Conservation (phyloP, 1,140 invertebrate genomes). For the Archivesica marissinica region DNA sequence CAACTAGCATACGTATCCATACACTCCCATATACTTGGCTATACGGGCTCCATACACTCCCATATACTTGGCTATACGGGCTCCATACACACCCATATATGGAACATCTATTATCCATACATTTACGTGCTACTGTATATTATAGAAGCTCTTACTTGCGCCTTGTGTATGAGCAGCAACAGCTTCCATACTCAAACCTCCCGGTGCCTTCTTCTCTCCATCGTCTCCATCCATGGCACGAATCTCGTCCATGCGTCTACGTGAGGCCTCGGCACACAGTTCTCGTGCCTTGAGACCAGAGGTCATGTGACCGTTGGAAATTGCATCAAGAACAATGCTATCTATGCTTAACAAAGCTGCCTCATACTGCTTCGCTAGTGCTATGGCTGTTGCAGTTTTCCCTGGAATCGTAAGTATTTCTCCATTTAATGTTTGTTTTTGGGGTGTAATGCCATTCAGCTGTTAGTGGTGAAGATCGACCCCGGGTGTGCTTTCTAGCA, state of each 20-base stretch:
- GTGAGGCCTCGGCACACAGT: slow-evolving; percentile 82
- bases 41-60: too few species aligned
- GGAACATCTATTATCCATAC: background rate
- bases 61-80: too few species aligned
- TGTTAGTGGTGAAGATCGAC: too few species aligned
- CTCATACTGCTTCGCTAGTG: slow-evolving; percentile 82
- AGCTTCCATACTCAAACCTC: slow-evolving; percentile 82
- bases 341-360: slow-evolving; percentile 83
- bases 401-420: too few species aligned
- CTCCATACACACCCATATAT: too few species aligned
- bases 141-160: slow-evolving; percentile 70
- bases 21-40: too few species aligned
- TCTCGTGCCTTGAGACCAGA: slow-evolving; percentile 80
- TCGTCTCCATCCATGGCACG: slow-evolving; percentile 77
- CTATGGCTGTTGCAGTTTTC: slow-evolving; percentile 79
- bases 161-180: slow-evolving; percentile 82
- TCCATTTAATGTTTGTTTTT: too few species aligned
- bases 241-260: slow-evolving; percentile 79
- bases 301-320: slow-evolving; percentile 81
- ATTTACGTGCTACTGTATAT: background rate
- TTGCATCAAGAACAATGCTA: slow-evolving; percentile 82
- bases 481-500: too few species aligned
- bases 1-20: too few species aligned
- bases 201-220: slow-evolving; percentile 75
- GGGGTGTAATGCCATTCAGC: too few species aligned